phyloP scores from a whole-genome alignment of 30 jellyfish, hydroid and myxozoan genomes.

The Hydractinia echinata region DNA sequence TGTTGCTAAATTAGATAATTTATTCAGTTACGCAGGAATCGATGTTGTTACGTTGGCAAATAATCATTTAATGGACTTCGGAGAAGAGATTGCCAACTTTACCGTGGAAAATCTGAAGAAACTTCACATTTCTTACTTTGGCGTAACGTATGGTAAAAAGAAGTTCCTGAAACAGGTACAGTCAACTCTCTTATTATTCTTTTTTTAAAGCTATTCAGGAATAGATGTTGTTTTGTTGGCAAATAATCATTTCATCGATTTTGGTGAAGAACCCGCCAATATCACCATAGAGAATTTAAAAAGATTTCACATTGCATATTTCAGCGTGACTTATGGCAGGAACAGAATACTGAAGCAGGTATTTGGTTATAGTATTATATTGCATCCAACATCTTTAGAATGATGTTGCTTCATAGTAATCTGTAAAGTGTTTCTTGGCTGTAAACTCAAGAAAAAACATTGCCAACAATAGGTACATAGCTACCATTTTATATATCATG shows the following conservation, averaged over 20 bases:
- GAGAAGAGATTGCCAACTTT: constrained; percentile 33
- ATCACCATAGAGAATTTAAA: constrained; percentile 39
- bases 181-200: too few species aligned
- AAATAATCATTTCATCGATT: constrained; percentile 54
- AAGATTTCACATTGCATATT: constrained; percentile 30
- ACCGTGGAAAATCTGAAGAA: constrained; percentile 36
- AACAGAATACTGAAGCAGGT: constrained; percentile 28
- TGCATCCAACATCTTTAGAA: too few species aligned
- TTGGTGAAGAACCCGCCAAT: constrained; percentile 38
- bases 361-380: too few species aligned
- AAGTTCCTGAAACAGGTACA: constrained; percentile 33
- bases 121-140: constrained; percentile 39
- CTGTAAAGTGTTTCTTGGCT: too few species aligned
- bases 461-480: too few species aligned
- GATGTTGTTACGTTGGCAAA: constrained; percentile 49
- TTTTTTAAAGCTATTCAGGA: constrained; percentile 70
- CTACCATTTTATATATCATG: too few species aligned
- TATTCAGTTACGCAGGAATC: constrained; percentile 57
- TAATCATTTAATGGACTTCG: constrained; percentile 54
- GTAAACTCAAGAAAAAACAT: too few species aligned
- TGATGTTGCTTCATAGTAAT: too few species aligned
- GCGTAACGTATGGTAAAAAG: constrained; percentile 12
- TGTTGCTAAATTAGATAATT: too few species aligned
- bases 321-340: constrained; percentile 23
- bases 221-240: constrained; percentile 46